Conservation (phyloP, 2,113 vertebrate species). For the Rhadina sibilatrix region DNA sequence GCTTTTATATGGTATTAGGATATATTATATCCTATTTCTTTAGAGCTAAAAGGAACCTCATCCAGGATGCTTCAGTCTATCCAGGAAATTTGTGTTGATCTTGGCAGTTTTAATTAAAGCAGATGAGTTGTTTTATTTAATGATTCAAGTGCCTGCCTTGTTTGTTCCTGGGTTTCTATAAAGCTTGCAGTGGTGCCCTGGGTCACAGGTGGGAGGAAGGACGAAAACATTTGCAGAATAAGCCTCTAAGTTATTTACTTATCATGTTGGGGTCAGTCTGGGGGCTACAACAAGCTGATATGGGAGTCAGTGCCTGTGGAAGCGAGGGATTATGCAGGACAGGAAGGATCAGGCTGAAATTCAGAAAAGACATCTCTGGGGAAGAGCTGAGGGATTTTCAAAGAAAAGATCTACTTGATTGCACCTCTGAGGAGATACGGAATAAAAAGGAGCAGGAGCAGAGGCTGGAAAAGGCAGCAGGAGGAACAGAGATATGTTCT, state of each 20-base stretch:
- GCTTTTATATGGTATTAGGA: background rate
- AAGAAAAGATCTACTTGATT: background rate
- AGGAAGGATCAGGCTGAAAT: background rate
- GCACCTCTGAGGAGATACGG: background rate
- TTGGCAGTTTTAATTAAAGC: background rate
- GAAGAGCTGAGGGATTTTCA: background rate
- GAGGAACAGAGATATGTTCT: fast-evolving
- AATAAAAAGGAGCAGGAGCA: background rate
- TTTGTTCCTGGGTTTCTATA: background rate
- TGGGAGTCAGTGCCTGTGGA: background rate
- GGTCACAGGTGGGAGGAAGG: background rate
- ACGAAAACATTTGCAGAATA: fast-evolving
- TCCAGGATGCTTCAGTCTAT: background rate
- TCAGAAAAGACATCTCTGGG: background rate
- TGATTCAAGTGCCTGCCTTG: background rate
- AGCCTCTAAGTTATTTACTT: background rate
- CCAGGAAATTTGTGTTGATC: background rate
- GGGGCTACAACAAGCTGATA: background rate
- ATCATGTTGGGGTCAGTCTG: background rate
- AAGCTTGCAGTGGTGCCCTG: background rate
- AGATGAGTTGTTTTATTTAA: background rate
- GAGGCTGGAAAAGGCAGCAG: background rate
- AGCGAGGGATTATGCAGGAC: background rate
- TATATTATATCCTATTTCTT: too few species aligned
- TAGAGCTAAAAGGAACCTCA: background rate